Conservation (phyloP, 1,140 invertebrate genomes). For the Dryas iulia region DNA sequence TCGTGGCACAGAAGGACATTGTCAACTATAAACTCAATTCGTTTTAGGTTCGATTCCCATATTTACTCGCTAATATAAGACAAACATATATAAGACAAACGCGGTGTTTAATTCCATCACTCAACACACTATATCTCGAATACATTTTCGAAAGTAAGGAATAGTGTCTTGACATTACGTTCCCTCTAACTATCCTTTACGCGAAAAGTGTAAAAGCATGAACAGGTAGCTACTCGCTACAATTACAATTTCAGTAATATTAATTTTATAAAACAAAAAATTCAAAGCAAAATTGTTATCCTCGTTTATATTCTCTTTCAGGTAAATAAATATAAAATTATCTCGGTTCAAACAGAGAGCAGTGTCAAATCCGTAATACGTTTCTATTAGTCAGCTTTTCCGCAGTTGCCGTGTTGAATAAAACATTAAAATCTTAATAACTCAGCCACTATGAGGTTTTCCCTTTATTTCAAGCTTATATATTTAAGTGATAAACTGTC, state of each 20-base stretch:
- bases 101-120: too few species aligned
- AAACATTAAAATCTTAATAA: conserved; percentile 16
- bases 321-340: neutral
- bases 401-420: conserved; percentile 7
- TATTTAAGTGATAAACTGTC: neutral
- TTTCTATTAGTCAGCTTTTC: conserved; percentile 21
- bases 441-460: neutral
- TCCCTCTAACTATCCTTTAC: too few species aligned
- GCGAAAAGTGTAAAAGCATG: too few species aligned
- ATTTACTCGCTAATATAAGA: too few species aligned
- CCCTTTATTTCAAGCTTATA: neutral
- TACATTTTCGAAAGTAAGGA: too few species aligned
- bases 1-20: too few species aligned
- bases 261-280: neutral
- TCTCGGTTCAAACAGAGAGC: conserved; percentile 1
- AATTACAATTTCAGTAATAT: neutral
- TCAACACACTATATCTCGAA: too few species aligned
- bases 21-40: too few species aligned
- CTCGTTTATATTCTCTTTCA: conserved; percentile 3
- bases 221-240: too few species aligned
- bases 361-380: conserved; percentile 13
- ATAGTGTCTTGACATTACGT: too few species aligned
- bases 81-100: too few species aligned
- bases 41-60: too few species aligned
- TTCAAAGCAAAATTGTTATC: neutral